These are phyloP conservation scores for Gymnodraco acuticeps DNA, from an alignment of 2,797 vertebrate genomes.

Conservation along the genomic window DNA sequence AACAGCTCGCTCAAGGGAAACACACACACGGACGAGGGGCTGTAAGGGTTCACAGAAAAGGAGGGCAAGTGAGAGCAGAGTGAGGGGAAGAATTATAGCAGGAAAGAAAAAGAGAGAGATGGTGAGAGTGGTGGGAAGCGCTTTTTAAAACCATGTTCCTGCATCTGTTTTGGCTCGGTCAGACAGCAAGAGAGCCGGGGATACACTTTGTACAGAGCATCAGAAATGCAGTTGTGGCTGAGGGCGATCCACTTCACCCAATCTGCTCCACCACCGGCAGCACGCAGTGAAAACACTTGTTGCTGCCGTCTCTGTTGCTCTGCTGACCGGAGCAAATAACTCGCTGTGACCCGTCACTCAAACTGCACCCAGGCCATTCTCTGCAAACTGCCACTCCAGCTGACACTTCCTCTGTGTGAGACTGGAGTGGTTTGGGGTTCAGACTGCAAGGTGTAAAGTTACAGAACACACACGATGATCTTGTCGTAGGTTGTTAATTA, in stretches of 20 bases:
- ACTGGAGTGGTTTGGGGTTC: constrained; percentile 22
- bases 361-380: constrained; percentile 43
- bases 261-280: constrained; percentile 44
- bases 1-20: constrained; percentile 82
- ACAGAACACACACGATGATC: background rate
- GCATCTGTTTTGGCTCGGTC: constrained; percentile 70
- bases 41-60: constrained; percentile 69
- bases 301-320: constrained; percentile 46
- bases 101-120: constrained; percentile 71
- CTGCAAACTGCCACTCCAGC: constrained; percentile 36
- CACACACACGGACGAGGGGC: constrained; percentile 61
- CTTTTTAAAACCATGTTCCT: constrained; percentile 71
- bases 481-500: background rate
- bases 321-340: constrained; percentile 26
- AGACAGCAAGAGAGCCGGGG: constrained; percentile 58
- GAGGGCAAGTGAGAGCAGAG: constrained; percentile 67
- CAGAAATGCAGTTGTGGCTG: constrained; percentile 70
- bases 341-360: constrained; percentile 46
- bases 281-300: constrained; percentile 50
- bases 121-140: constrained; percentile 73
- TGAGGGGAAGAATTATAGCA: constrained; percentile 77
- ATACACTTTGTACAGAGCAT: constrained; percentile 70
- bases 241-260: constrained; percentile 60
- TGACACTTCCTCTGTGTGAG: constrained; percentile 15
- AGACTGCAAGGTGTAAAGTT: background rate